phyloP scores from a whole-genome alignment of 2,797 vertebrate species.

The Dermochelys coriacea region DNA sequence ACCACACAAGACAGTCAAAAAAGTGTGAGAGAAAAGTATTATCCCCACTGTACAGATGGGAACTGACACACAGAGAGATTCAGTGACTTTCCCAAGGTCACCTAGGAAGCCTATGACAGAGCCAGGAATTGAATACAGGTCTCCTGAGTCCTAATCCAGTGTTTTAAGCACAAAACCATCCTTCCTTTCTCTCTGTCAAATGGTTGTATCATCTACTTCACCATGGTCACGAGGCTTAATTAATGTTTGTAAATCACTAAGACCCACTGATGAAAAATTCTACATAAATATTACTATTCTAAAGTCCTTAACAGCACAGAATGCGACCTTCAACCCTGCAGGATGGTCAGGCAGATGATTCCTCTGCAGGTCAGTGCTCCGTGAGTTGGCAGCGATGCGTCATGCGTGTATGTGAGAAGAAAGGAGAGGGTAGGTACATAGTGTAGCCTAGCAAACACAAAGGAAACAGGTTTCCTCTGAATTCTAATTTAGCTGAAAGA shows the following conservation, averaged over 20 bases:
- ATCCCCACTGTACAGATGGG: constrained; percentile 10
- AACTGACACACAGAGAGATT: neutral
- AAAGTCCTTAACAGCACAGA: neutral
- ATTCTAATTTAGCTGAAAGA: neutral
- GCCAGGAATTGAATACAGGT: neutral
- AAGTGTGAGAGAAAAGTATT: neutral
- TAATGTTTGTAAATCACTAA: neutral
- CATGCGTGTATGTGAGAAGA: neutral
- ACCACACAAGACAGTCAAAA: neutral
- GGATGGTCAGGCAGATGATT: neutral
- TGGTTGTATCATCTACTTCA: neutral
- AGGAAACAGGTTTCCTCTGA: neutral
- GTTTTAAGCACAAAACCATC: neutral
- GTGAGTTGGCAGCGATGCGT: too few species aligned
- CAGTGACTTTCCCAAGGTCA: neutral
- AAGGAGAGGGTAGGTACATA: neutral
- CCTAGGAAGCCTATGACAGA: neutral
- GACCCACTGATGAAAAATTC: neutral
- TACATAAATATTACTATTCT: neutral
- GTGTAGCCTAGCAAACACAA: neutral
- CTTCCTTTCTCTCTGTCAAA: neutral
- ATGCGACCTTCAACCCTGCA: neutral
- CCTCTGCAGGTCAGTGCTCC: neutral
- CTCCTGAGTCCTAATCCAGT: neutral
- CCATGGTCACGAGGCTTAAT: neutral